Evolutionary conservation across 2,797 vertebrate species (phyloP).

Genomic region (Liparis tanakae): DNA sequence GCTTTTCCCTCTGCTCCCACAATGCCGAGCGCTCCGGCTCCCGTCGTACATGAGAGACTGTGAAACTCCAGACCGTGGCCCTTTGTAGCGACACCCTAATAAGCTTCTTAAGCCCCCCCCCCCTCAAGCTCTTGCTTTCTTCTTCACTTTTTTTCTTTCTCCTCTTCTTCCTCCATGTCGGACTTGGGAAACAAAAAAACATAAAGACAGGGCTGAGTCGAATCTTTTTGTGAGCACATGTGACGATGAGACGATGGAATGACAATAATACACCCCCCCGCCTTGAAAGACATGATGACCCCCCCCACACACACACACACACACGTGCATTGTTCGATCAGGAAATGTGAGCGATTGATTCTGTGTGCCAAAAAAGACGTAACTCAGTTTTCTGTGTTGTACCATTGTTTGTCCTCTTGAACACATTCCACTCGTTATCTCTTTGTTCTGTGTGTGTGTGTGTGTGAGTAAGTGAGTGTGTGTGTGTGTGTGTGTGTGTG

Average conservation of each 20-base stretch:
- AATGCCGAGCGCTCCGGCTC: conserved; percentile 56
- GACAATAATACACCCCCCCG: conserved; percentile 42
- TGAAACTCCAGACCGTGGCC: conserved; percentile 79
- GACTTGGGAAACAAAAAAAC: conserved; percentile 44
- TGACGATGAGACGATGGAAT: conserved; percentile 48
- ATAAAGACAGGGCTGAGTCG: conserved; percentile 35
- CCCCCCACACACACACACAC: no score
- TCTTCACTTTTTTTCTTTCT: conserved; percentile 33
- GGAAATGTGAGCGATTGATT: conserved; percentile 56
- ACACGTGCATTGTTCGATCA: conserved; percentile 47
- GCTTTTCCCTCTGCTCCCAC: conserved; percentile 65
- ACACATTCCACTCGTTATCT: conserved; percentile 47
- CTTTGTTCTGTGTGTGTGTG: conserved; percentile 14
- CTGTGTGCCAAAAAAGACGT: conserved; percentile 51
- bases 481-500: conserved; percentile 14
- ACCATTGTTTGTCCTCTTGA: conserved; percentile 51
- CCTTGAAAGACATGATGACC: conserved; percentile 39
- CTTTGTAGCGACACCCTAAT: conserved; percentile 76
- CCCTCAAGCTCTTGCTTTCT: conserved; percentile 34
- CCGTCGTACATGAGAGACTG: conserved; percentile 73
- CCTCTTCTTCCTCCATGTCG: conserved; percentile 36
- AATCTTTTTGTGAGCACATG: conserved; percentile 50
- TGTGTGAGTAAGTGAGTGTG: conserved; percentile 10
- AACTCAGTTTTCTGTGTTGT: conserved; percentile 53
- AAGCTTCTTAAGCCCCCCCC: conserved; percentile 69